Evolutionary conservation across 2,888 invertebrate genomes (phyloP).

Genomic region (Caenorhabditis sp.): DNA sequence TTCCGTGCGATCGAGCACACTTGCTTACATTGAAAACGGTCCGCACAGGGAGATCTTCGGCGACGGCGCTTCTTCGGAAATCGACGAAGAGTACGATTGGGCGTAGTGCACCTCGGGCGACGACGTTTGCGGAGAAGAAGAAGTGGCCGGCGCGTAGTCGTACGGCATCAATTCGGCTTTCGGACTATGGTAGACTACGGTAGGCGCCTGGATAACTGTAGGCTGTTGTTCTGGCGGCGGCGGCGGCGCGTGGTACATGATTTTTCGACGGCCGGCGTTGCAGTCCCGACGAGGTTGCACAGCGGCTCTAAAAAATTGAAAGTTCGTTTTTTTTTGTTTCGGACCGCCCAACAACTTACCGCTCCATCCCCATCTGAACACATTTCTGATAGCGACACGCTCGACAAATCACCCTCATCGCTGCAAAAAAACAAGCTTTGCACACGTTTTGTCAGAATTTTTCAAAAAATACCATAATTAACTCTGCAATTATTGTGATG

Average conservation of each 20-base stretch:
- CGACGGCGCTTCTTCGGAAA: conserved; percentile 52
- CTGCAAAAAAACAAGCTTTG: conserved; percentile 43
- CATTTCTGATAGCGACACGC: conserved; percentile 68
- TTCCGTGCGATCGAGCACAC: neutral
- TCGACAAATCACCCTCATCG: conserved; percentile 70
- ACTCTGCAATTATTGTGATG: conserved; percentile 61
- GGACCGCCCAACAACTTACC: conserved; percentile 29
- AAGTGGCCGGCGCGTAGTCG: neutral
- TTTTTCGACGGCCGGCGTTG: conserved; percentile 66
- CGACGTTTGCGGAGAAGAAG: neutral
- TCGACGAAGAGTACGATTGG: conserved; percentile 58
- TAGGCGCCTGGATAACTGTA: neutral
- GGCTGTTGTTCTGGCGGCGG: neutral
- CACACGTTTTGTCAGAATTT: neutral
- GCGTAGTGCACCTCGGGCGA: conserved; percentile 55
- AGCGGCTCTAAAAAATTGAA: conserved; percentile 43
- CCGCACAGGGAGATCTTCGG: conserved; percentile 38
- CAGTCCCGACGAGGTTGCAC: conserved; percentile 69
- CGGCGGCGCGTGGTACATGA: conserved; percentile 46
- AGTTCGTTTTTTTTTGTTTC: conserved; percentile 37
- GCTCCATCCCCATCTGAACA: conserved; percentile 66
- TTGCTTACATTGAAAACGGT: neutral
- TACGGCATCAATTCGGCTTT: neutral
- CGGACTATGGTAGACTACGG: conserved; percentile 9
- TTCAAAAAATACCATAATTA: conserved; percentile 57